phyloP scores from a whole-genome alignment of 2,797 vertebrate species.

The Paedocypris micromegethes region DNA sequence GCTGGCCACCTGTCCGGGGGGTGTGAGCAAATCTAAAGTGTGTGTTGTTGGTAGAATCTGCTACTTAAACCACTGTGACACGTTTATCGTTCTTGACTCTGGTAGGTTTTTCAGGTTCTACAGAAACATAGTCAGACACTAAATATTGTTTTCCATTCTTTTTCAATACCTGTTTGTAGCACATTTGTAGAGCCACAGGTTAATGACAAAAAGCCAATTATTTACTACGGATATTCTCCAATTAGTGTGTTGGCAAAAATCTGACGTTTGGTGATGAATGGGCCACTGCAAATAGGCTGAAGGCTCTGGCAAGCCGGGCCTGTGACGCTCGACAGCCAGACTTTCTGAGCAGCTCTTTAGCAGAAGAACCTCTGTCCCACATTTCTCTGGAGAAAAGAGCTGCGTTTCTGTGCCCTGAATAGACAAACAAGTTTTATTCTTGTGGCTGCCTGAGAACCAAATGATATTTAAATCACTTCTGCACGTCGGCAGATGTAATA shows the following conservation, averaged over 20 bases:
- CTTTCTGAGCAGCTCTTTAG: conserved; percentile 24
- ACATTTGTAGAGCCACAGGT: conserved; percentile 15
- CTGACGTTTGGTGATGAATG: conserved; percentile 41
- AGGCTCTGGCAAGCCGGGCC: conserved; percentile 29
- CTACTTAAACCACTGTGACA: too few relatives aligned
- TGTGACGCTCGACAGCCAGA: conserved; percentile 28
- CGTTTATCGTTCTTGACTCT: too few relatives aligned
- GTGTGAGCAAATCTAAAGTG: too few relatives aligned
- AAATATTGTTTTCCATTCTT: too few relatives aligned
- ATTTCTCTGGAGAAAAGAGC: conserved; percentile 37
- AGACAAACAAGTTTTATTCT: conserved; percentile 50
- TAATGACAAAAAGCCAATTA: conserved; percentile 30
- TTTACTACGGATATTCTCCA: conserved; percentile 40
- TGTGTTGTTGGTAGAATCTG: too few relatives aligned
- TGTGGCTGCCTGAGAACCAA: conserved; percentile 49
- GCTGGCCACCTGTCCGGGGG: too few relatives aligned
- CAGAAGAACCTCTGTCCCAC: conserved; percentile 40
- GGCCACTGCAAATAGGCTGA: conserved; percentile 33
- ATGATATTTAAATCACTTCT: conserved; percentile 47
- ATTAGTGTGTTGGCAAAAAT: conserved; percentile 48
- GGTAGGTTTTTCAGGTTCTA: too few relatives aligned
- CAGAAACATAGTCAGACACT: too few relatives aligned
- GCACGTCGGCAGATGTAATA: conserved; percentile 44
- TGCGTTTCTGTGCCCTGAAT: conserved; percentile 36
- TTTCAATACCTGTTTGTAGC: too few relatives aligned